These are phyloP conservation scores for Burhinus bistriatus DNA, from an alignment of 2,113 vertebrate species.

Conservation along the genomic window DNA sequence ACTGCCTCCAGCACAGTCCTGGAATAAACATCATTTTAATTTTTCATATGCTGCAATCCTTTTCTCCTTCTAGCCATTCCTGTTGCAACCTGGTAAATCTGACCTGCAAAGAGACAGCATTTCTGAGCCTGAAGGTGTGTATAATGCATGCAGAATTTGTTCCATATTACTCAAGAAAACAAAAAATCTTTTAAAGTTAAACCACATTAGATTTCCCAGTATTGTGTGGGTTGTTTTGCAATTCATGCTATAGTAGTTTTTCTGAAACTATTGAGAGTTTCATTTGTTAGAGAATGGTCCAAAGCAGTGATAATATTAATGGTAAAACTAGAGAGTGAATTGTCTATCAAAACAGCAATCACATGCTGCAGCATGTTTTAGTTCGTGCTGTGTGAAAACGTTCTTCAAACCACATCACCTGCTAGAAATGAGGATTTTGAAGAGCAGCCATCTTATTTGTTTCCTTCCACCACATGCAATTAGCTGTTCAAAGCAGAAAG, in stretches of 20 bases:
- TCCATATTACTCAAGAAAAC: neutral
- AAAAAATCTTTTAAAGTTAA: neutral
- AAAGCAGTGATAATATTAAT: neutral
- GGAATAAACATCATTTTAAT: neutral
- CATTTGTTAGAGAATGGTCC: neutral
- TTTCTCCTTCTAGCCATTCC: neutral
- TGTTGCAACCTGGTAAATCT: neutral
- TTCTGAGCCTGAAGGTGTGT: neutral
- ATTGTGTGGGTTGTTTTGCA: neutral
- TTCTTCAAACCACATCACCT: neutral
- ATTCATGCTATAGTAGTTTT: neutral
- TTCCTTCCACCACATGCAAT: neutral
- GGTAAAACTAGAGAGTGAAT: neutral
- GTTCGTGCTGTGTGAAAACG: neutral
- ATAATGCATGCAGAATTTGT: neutral
- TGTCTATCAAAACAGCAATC: neutral
- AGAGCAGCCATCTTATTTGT: rapidly evolving
- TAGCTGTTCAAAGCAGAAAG: neutral
- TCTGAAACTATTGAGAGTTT: neutral
- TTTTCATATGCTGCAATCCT: neutral
- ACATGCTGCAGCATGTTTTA: neutral
- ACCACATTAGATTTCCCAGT: neutral
- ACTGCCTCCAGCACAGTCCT: neutral
- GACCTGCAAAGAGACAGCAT: neutral
- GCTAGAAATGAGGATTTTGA: neutral